phyloP scores from a whole-genome alignment of 2,113 vertebrate species.

The Vulpes lagopus region DNA sequence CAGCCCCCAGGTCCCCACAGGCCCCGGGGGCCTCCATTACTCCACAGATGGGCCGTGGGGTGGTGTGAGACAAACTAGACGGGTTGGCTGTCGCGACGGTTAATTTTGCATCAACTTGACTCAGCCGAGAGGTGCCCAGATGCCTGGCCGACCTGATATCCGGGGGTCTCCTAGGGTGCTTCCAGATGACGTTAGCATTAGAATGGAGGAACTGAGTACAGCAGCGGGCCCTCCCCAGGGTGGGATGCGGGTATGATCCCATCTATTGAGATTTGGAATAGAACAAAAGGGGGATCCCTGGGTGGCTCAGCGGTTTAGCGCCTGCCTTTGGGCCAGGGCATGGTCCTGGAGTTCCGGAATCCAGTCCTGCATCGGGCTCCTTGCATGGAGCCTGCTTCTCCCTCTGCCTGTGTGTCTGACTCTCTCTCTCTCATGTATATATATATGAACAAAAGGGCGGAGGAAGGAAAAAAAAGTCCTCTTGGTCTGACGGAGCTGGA shows the following conservation, averaged over 20 bases:
- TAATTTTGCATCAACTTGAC: not conserved
- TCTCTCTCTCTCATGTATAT: too few species aligned
- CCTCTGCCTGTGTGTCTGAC: too few species aligned
- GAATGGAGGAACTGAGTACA: too few species aligned
- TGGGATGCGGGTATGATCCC: not conserved
- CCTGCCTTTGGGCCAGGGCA: too few species aligned
- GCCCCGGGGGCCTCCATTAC: not conserved
- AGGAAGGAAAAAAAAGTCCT: not conserved
- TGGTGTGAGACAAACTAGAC: not conserved
- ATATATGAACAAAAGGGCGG: not conserved
- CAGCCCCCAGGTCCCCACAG: not conserved
- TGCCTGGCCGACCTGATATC: not conserved
- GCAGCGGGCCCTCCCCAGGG: not conserved
- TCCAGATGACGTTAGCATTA: not conserved
- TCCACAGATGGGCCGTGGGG: rapidly evolving
- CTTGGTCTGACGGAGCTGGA: not conserved
- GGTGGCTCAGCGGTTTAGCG: too few species aligned
- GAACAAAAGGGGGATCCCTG: not conserved
- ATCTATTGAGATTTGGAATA: not conserved
- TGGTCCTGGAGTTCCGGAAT: too few species aligned
- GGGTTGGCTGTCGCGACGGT: not conserved
- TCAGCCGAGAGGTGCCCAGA: not conserved
- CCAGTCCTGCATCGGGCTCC: too few species aligned
- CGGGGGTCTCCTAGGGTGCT: not conserved
- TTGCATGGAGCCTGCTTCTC: too few species aligned